Evolutionary conservation across 2,113 vertebrate genomes (phyloP).

Genomic region (Salvelinus sp.): DNA sequence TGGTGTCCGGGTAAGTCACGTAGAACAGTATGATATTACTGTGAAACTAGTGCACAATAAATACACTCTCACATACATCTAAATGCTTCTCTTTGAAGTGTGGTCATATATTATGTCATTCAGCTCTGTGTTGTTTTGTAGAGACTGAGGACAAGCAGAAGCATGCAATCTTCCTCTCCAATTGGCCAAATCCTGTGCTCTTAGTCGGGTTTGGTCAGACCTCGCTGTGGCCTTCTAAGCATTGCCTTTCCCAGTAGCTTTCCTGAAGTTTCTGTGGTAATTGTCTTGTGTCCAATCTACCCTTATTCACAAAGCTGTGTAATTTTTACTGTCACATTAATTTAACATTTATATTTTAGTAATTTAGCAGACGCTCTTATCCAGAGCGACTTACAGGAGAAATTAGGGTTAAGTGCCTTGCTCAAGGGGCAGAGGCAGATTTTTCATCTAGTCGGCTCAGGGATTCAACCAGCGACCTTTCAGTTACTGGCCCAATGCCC

Average conservation of each 20-base stretch:
- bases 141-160: conserved; percentile 34
- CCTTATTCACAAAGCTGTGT: background rate
- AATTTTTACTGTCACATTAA: background rate
- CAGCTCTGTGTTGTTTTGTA: conserved; percentile 12
- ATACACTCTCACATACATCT: too few species aligned
- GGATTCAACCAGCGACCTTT: too few species aligned
- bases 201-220: background rate
- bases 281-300: background rate
- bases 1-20: too few species aligned
- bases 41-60: too few species aligned
- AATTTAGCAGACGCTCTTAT: too few species aligned
- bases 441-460: too few species aligned
- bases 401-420: too few species aligned
- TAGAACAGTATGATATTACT: too few species aligned
- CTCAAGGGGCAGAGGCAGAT: too few species aligned
- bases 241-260: background rate
- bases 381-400: too few species aligned
- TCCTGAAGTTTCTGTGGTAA: background rate
- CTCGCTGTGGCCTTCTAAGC: background rate
- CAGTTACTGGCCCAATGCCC: too few species aligned
- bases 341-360: background rate
- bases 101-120: conserved; percentile 21
- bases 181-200: background rate
- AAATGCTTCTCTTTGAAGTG: conserved; percentile 9
- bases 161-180: conserved; percentile 27